Percentiles rank a stretch among this genome's conserved stretches.
These are phyloP conservation scores for Alauda arvensis DNA, from an alignment of 2,797 vertebrate species.

Conservation along the genomic window DNA sequence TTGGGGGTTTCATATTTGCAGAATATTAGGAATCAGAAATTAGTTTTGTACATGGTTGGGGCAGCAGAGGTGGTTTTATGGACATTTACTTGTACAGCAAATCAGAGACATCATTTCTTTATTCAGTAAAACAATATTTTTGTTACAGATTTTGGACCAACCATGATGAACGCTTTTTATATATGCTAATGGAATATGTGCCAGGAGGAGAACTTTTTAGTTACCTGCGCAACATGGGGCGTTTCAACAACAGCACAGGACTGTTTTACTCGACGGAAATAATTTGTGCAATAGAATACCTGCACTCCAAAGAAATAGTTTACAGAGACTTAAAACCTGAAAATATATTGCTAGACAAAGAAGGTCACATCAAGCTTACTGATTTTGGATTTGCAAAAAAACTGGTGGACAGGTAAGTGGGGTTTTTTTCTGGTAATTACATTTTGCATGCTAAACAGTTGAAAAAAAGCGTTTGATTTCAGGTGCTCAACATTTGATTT, in stretches of 20 bases:
- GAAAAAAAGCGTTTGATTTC: neutral
- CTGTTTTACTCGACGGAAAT: constrained; percentile 91
- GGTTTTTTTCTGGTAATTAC: neutral
- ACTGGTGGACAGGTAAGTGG: constrained; percentile 85
- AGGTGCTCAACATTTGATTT: neutral
- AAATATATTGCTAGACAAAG: constrained; percentile 92
- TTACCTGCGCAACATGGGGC: constrained; percentile 89
- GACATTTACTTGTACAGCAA: neutral
- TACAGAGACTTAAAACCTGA: constrained; percentile 97
- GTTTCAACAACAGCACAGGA: constrained; percentile 84
- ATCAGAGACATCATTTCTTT: neutral
- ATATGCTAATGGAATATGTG: constrained; percentile 96
- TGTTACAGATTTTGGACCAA: constrained; percentile 89
- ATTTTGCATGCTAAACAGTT: neutral
- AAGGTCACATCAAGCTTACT: constrained; percentile 94
- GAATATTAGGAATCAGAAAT: neutral
- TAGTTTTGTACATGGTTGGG: rapidly evolving
- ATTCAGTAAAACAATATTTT: neutral
- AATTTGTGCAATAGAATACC: constrained; percentile 93
- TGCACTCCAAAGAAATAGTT: constrained; percentile 90
- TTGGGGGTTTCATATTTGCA: neutral
- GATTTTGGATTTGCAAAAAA: constrained; percentile 98
- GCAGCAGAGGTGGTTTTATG: neutral
- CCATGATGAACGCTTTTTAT: constrained; percentile 90
- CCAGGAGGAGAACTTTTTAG: constrained; percentile 95